Percentiles rank a stretch among this genome's conserved stretches.
Conservation (phyloP, 2,888 invertebrate genomes). For the Hybos culiciformis region DNA sequence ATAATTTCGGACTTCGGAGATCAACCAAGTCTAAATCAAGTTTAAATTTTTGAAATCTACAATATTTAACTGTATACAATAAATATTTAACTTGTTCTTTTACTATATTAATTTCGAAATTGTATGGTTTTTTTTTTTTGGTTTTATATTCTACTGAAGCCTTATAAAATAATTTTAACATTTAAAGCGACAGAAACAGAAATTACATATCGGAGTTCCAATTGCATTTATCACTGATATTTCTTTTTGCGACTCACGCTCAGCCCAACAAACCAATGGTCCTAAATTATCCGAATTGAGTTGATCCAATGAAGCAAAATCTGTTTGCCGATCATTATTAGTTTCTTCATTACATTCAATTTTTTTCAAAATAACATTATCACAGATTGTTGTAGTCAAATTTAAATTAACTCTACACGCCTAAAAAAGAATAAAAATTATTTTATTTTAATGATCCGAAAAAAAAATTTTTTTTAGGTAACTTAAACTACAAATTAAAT, state of each 20-base stretch:
- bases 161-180: not conserved
- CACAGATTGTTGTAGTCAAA: slow-evolving; percentile 25
- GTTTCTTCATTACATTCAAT: slow-evolving; percentile 27
- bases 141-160: not conserved
- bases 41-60: too few relatives aligned
- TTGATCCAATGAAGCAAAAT: slow-evolving; percentile 16
- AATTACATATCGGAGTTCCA: slow-evolving; percentile 32
- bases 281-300: slow-evolving; percentile 21
- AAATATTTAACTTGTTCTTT: too few relatives aligned
- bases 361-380: slow-evolving; percentile 24
- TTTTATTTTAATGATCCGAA: too few relatives aligned
- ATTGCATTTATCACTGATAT: slow-evolving; percentile 30
- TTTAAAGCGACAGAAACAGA: not conserved
- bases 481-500: too few relatives aligned
- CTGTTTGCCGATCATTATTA: slow-evolving; percentile 18
- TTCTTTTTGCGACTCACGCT: slow-evolving; percentile 30
- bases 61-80: too few relatives aligned
- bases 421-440: slow-evolving; percentile 10
- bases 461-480: too few relatives aligned
- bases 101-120: slow-evolving; percentile 1
- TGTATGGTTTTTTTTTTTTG: not conserved
- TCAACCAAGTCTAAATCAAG: too few relatives aligned
- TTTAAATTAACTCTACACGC: slow-evolving; percentile 33
- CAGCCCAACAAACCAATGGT: slow-evolving; percentile 32
- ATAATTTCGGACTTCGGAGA: too few relatives aligned